These are phyloP conservation scores for Odontocerum albicorne DNA, from an alignment of 2,888 invertebrate genomes.

Conservation along the genomic window DNA sequence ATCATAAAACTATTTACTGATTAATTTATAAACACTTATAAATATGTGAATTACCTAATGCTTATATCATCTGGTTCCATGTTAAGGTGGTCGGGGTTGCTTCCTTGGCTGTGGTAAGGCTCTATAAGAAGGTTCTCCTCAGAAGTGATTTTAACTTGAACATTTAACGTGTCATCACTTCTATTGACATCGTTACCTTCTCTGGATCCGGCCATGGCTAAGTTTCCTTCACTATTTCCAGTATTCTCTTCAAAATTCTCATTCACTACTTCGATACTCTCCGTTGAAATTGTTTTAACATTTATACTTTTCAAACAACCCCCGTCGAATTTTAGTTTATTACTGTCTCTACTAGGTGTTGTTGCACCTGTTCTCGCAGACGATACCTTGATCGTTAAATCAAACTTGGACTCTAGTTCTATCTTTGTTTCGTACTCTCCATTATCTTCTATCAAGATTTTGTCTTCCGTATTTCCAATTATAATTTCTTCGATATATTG, in stretches of 20 bases:
- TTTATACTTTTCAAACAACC: too few relatives aligned
- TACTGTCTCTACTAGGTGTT: too few relatives aligned
- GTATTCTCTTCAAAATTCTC: conserved; percentile 2
- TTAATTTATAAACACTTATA: too few relatives aligned
- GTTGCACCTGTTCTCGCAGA: conserved; percentile 51
- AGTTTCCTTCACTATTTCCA: too few relatives aligned
- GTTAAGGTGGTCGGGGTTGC: conserved; percentile 52
- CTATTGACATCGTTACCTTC: conserved; percentile 44
- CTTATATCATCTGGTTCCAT: conserved; percentile 60
- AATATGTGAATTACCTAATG: conserved; percentile 45
- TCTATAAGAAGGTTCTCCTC: conserved; percentile 54
- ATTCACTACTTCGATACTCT: conserved; percentile 41
- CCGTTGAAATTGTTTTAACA: conserved; percentile 44
- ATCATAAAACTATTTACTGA: too few relatives aligned
- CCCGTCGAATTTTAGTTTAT: too few relatives aligned
- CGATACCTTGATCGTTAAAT: conserved; percentile 57
- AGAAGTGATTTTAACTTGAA: conserved; percentile 55
- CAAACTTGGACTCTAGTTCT: conserved; percentile 56
- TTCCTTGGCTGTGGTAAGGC: conserved; percentile 43
- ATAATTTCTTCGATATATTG: neutral
- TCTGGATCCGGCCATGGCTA: conserved; percentile 53
- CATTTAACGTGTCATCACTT: conserved; percentile 54
- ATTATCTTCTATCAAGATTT: neutral
- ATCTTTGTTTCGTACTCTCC: conserved; percentile 50
- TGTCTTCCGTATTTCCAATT: conserved; percentile 34